phyloP scores from a whole-genome alignment of 2,888 invertebrate genomes.

The Oligia latruncula region DNA sequence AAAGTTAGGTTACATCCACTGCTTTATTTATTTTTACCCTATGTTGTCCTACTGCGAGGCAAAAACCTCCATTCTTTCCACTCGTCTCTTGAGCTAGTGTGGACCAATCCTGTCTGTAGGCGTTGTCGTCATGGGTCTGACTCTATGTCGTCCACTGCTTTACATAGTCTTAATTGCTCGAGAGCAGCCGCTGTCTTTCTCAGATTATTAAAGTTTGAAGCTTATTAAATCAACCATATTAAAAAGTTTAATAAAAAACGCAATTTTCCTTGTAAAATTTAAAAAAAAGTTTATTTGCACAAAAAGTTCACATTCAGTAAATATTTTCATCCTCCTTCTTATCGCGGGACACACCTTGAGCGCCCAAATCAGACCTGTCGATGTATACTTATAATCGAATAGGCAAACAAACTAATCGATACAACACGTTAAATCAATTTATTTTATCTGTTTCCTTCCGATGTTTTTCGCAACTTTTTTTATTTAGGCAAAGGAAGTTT shows the following conservation, averaged over 20 bases:
- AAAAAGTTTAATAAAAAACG: neutral
- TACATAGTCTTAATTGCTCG: neutral
- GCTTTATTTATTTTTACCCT: neutral
- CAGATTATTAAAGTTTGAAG: neutral
- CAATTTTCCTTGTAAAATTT: neutral
- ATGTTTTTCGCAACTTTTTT: constrained; percentile 41
- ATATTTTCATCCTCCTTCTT: constrained; percentile 15
- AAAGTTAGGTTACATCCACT: neutral
- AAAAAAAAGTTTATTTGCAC: constrained; percentile 1
- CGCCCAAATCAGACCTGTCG: constrained; percentile 21
- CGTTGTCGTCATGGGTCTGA: neutral
- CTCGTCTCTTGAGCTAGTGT: neutral
- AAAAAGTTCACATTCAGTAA: constrained; percentile 5
- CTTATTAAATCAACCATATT: neutral
- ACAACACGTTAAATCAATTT: constrained; percentile 45
- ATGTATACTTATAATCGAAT: constrained; percentile 43
- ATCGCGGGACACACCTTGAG: constrained; percentile 53
- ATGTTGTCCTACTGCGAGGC: too few species aligned
- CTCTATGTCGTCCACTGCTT: neutral
- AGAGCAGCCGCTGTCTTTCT: neutral
- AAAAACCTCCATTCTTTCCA: neutral
- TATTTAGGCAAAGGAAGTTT: constrained; percentile 31
- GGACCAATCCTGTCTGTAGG: neutral
- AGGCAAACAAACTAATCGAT: constrained; percentile 37
- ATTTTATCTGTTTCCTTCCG: constrained; percentile 61